Conservation (phyloP, 2,888 invertebrate genomes). For the Campoletis raptor region DNA sequence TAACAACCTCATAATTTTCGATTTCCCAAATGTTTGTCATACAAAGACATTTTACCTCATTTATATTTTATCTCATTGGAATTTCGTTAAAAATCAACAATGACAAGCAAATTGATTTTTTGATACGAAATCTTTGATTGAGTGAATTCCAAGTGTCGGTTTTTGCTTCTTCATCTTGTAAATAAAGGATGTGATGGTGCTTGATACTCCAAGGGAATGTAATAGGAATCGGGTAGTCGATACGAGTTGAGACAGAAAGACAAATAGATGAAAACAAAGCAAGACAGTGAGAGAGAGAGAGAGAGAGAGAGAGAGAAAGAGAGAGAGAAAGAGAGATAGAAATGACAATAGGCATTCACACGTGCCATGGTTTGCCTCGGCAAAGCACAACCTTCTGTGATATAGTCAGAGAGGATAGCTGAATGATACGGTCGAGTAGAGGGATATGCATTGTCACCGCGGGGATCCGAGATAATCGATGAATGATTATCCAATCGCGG, state of each 20-base stretch:
- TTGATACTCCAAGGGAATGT: slow-evolving; percentile 25
- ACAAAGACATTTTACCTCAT: not conserved
- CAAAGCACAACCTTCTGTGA: slow-evolving; percentile 24
- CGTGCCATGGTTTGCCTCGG: slow-evolving; percentile 26
- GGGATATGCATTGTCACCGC: slow-evolving; percentile 74
- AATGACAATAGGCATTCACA: slow-evolving; percentile 40
- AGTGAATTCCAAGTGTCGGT: not conserved
- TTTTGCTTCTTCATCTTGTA: slow-evolving; percentile 2
- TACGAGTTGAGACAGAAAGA: slow-evolving; percentile 7
- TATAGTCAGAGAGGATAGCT: slow-evolving; percentile 26
- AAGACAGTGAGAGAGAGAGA: not conserved
- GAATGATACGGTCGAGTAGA: slow-evolving; percentile 12
- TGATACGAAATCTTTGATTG: not conserved
- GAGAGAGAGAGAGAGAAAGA: not conserved
- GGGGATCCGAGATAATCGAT: slow-evolving; percentile 81
- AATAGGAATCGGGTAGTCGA: slow-evolving; percentile 5
- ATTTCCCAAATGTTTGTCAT: not conserved
- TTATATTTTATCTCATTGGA: not conserved
- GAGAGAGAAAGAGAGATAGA: slow-evolving; percentile 1
- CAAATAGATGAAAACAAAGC: not conserved
- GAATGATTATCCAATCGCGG: slow-evolving; percentile 84
- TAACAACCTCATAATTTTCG: not conserved
- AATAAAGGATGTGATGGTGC: slow-evolving; percentile 29
- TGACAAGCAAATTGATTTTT: not conserved
- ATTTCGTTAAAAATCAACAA: not conserved